Percentiles rank a stretch among this genome's conserved stretches.
These are phyloP conservation scores for Gortyna flavago DNA, from an alignment of 2,888 invertebrate genomes.

Conservation along the genomic window DNA sequence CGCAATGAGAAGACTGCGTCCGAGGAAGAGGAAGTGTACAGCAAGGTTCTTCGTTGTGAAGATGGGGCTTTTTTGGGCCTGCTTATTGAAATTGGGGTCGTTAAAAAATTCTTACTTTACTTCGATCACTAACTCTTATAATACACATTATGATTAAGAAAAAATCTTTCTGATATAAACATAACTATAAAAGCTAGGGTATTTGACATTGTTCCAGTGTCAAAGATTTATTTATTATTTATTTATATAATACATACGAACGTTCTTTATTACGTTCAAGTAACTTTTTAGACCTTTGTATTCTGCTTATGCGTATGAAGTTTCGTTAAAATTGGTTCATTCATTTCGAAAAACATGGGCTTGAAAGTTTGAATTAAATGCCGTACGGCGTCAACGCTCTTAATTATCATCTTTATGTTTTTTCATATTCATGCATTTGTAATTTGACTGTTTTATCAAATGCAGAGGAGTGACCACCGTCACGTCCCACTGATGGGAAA, in stretches of 20 bases:
- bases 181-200: background rate
- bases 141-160: background rate
- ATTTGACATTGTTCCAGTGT: background rate
- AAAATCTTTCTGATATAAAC: background rate
- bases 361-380: too few species aligned
- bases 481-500: constrained; percentile 21
- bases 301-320: too few species aligned
- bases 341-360: too few species aligned
- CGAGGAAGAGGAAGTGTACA: background rate
- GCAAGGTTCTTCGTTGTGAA: background rate
- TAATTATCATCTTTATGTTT: background rate
- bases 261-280: too few species aligned
- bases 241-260: too few species aligned
- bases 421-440: background rate
- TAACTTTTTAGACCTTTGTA: too few species aligned
- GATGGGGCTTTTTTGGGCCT: background rate
- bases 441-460: background rate
- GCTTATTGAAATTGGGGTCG: background rate
- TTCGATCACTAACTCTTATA: background rate
- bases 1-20: background rate
- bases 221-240: too few species aligned
- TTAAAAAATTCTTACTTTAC: background rate
- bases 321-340: too few species aligned
- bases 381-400: too few species aligned
- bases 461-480: background rate